These are phyloP conservation scores for Taeniopygia guttata DNA, from an alignment of 2,797 vertebrate species.

Conservation along the genomic window DNA sequence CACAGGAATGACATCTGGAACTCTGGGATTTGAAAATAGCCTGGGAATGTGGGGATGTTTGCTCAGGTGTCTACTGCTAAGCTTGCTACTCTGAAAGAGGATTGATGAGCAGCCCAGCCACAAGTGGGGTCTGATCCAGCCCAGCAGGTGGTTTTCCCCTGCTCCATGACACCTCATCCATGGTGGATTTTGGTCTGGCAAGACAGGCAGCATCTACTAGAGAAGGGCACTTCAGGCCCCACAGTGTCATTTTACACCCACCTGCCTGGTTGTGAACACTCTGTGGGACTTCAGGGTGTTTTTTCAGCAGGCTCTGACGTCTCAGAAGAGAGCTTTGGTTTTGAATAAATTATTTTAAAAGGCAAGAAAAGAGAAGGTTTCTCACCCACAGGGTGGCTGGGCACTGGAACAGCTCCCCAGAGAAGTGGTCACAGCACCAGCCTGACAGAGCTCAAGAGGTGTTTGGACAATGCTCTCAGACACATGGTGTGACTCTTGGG, in stretches of 20 bases:
- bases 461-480: not conserved
- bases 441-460: not conserved
- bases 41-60: not conserved
- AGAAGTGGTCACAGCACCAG: not conserved
- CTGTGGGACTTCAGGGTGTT: not conserved
- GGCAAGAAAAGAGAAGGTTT: fast-evolving
- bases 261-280: not conserved
- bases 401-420: not conserved
- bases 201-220: fast-evolving
- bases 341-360: not conserved
- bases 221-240: not conserved
- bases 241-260: not conserved
- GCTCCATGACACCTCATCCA: not conserved
- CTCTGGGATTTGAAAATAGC: not conserved
- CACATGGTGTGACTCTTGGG: not conserved
- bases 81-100: not conserved
- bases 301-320: not conserved
- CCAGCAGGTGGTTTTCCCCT: not conserved
- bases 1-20: not conserved
- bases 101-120: not conserved
- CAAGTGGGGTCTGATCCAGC: not conserved
- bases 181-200: not conserved
- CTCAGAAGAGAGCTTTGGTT: not conserved
- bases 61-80: not conserved
- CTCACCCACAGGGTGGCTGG: not conserved